Percentiles rank a stretch among this genome's conserved stretches.
Evolutionary conservation across 2,888 invertebrate genomes (phyloP).

Genomic region (Electrophaes corylata): DNA sequence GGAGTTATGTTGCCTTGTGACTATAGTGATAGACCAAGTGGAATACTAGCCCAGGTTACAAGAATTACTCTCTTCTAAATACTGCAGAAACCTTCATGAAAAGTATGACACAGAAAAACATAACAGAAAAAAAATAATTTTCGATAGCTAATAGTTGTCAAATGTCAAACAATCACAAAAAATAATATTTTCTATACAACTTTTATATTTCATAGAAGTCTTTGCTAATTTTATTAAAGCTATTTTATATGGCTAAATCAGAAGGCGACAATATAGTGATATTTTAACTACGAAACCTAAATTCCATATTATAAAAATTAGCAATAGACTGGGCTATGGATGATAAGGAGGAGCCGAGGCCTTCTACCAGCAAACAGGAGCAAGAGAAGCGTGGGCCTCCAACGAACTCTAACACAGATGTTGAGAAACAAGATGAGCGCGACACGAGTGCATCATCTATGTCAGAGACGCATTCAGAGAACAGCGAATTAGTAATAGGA

Average conservation of each 20-base stretch:
- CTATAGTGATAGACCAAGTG: too few relatives aligned
- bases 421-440: conserved; percentile 41
- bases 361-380: conserved; percentile 57
- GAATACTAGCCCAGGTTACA: too few relatives aligned
- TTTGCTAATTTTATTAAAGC: not conserved
- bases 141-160: conserved; percentile 7
- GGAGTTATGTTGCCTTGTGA: too few relatives aligned
- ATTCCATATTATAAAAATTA: conserved; percentile 47
- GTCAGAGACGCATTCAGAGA: conserved; percentile 44
- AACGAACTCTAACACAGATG: conserved; percentile 34
- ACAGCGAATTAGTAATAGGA: conserved; percentile 46
- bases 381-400: conserved; percentile 26
- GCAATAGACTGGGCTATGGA: conserved; percentile 55
- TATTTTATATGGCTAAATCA: too few relatives aligned
- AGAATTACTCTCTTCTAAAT: too few relatives aligned
- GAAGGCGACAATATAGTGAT: not conserved
- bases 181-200: too few relatives aligned
- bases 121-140: not conserved
- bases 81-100: conserved; percentile 1
- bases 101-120: conserved; percentile 19
- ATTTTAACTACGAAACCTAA: conserved; percentile 1
- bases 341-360: conserved; percentile 50
- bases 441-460: conserved; percentile 44
- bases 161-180: too few relatives aligned
- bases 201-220: not conserved